Percentiles rank a stretch among this genome's conserved stretches.
Conservation (phyloP, 2,797 vertebrate genomes). For the Micrastur ruficollis region DNA sequence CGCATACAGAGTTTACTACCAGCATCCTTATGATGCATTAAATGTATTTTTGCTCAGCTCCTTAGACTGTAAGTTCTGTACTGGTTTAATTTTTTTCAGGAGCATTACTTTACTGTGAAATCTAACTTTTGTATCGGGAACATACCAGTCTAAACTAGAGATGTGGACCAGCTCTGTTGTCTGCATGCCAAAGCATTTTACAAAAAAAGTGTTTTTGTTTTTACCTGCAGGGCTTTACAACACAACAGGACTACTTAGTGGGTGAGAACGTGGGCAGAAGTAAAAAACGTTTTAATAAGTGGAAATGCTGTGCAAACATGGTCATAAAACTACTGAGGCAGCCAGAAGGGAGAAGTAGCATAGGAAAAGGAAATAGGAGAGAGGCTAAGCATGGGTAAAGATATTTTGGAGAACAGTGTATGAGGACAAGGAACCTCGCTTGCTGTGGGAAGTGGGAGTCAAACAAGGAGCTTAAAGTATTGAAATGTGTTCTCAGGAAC, state of each 20-base stretch:
- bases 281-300: fast-evolving
- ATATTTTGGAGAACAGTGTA: neutral
- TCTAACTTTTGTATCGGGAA: neutral
- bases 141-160: neutral
- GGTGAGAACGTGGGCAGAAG: neutral
- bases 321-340: neutral
- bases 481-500: neutral
- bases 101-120: neutral
- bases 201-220: neutral
- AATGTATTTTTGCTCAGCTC: neutral
- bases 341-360: neutral
- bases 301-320: neutral
- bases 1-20: neutral
- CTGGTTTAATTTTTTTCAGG: neutral
- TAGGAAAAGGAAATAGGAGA: neutral
- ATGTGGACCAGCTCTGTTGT: neutral
- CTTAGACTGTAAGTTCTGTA: neutral
- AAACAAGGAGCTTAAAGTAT: neutral
- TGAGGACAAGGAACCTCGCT: neutral
- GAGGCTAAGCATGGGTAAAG: neutral
- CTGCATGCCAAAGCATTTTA: neutral
- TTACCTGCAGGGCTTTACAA: neutral
- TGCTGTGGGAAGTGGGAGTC: neutral
- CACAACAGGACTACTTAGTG: neutral
- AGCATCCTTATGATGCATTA: neutral